Evolutionary conservation across 2,797 vertebrate species (phyloP).

Genomic region (Odontamblyopus rebecca): DNA sequence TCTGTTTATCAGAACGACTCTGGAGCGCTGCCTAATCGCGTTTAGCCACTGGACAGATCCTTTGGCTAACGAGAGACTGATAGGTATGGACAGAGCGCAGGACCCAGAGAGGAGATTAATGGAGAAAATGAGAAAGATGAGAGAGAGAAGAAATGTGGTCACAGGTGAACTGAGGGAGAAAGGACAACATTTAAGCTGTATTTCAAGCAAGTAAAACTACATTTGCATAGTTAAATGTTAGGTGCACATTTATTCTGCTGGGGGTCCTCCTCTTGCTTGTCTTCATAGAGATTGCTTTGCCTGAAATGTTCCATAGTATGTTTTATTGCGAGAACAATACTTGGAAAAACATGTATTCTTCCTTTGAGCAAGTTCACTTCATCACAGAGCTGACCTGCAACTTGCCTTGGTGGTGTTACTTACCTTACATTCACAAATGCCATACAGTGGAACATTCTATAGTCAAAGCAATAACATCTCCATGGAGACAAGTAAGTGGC

Average conservation of each 20-base stretch:
- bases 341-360: too few species aligned
- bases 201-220: neutral
- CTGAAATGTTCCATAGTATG: too few species aligned
- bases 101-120: conserved; percentile 69
- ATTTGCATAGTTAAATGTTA: neutral
- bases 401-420: too few species aligned
- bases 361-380: too few species aligned
- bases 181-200: neutral
- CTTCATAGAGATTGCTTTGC: too few species aligned
- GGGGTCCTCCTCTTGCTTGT: too few species aligned
- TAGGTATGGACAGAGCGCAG: conserved; percentile 68
- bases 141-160: conserved; percentile 33
- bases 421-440: too few species aligned
- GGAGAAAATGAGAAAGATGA: conserved; percentile 32
- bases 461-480: too few species aligned
- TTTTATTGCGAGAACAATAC: too few species aligned
- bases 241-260: neutral
- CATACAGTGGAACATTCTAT: too few species aligned
- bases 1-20: conserved; percentile 85
- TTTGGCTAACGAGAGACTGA: conserved; percentile 74
- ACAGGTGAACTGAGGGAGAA: neutral
- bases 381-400: too few species aligned
- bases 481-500: too few species aligned
- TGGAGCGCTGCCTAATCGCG: conserved; percentile 80
- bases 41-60: conserved; percentile 79